Base-by-base conservation (phyloP, 1,140 invertebrate genomes). In the Nomia melanderi region DNA sequence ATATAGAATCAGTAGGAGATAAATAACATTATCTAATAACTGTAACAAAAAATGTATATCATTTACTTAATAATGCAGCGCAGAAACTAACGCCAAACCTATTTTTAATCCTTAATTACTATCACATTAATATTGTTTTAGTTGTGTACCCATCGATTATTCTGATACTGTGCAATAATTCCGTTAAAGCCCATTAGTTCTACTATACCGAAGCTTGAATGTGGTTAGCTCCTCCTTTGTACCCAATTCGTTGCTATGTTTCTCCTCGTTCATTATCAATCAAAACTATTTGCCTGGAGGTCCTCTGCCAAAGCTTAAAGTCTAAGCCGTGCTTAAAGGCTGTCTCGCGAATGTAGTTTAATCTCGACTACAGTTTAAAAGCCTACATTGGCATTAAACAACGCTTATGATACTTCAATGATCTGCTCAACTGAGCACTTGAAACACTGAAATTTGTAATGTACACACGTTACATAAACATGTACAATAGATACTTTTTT, bases 161-260 rank as follows among this genome's bases (percentile, higher is more conserved):
- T 6, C 20, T 7, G 20, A 50, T n/a, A 50, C 47, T 7, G 7
- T 53, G 12, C n/a, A 76, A 76, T 67, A 59, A 44, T 69, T 23
- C 54, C 12, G 39, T 76, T 59, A 36, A 23, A 47, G 17, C 59
- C 50, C 17, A 56, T 81, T 71, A 60, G 57, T 53, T 78, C 71
- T 59, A 54, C 33, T 53, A 65, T 36, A 59, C 25, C 31, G 64
- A 81, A 41, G 67, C 59, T 57, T 64, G 50, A 64, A 12, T 20
- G 29, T 44, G 12, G 59, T 56, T 65, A 25, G 23, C 17, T 63
- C n/a, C 41, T 23, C 53, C 76, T 73, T 76, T 59, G 20, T 83
- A 65, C 72, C 72, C 66, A 83, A 85, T 84, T 70, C 75, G 54
- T 69, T 73, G 78, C 77, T 70, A 27, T 44, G 64, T 59, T 76